These are phyloP conservation scores for Nomada lathburiana DNA, from an alignment of 2,888 invertebrate species.

Conservation along the genomic window DNA sequence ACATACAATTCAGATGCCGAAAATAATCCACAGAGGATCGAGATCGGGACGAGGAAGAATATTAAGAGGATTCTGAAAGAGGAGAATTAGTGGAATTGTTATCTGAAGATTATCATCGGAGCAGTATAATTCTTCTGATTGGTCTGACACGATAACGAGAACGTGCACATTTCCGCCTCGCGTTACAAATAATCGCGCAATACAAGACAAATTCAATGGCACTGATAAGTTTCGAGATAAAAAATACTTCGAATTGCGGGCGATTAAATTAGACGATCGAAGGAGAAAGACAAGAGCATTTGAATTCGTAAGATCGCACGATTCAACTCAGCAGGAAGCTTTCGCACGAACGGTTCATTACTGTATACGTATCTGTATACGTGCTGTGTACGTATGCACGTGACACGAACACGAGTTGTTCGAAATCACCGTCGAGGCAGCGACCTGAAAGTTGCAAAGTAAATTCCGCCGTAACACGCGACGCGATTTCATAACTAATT, in stretches of 20 bases:
- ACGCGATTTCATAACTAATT: constrained; percentile 62
- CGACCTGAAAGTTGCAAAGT: constrained; percentile 16
- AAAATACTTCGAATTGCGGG: neutral
- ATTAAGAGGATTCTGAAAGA: constrained; percentile 2
- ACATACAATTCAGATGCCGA: constrained; percentile 12
- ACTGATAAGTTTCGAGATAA: neutral
- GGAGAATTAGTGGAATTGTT: constrained; percentile 1
- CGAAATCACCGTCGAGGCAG: constrained; percentile 1
- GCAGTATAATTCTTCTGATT: neutral
- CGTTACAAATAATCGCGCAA: too few species aligned
- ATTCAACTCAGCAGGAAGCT: neutral
- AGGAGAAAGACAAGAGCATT: neutral
- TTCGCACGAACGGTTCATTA: constrained; percentile 21
- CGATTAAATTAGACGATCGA: neutral
- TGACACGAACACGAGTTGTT: too few species aligned
- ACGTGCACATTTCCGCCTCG: too few species aligned
- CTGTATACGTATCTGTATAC: neutral
- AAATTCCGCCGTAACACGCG: constrained; percentile 54
- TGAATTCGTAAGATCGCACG: constrained; percentile 5
- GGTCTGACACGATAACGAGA: neutral
- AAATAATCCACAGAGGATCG: neutral
- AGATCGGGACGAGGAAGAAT: neutral
- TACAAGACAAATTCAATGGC: too few species aligned
- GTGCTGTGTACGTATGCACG: neutral
- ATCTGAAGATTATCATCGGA: neutral